Conservation (phyloP, 2,797 vertebrate genomes). For the Sandelia bainsii region DNA sequence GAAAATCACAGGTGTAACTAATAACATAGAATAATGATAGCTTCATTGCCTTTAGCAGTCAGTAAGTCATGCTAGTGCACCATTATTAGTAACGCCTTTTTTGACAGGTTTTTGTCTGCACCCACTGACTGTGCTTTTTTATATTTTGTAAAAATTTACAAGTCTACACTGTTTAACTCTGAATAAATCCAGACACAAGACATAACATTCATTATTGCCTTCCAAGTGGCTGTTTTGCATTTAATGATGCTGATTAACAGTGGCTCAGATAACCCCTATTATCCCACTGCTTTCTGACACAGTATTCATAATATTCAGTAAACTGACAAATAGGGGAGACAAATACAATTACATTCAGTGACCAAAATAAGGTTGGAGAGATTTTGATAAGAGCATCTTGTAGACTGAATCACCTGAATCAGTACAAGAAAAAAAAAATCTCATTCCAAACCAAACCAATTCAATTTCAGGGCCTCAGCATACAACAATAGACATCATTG, state of each 20-base stretch:
- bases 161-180: neutral
- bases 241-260: slow-evolving; percentile 9
- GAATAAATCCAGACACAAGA: slow-evolving; percentile 13
- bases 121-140: neutral
- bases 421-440: neutral
- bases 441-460: slow-evolving; percentile 9
- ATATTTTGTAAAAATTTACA: neutral
- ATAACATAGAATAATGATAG: slow-evolving; percentile 45
- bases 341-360: neutral
- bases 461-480: slow-evolving; percentile 12
- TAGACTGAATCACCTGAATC: slow-evolving; percentile 11
- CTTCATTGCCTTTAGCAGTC: slow-evolving; percentile 36
- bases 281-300: slow-evolving; percentile 13
- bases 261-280: slow-evolving; percentile 18
- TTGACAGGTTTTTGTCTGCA: slow-evolving; percentile 23
- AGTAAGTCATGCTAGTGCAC: slow-evolving; percentile 26
- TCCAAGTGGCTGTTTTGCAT: slow-evolving; percentile 13
- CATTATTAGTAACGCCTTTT: slow-evolving; percentile 38
- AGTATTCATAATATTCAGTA: slow-evolving; percentile 17
- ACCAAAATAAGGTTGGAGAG: slow-evolving; percentile 4
- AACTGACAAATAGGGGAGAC: slow-evolving; percentile 12
- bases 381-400: slow-evolving; percentile 6
- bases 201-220: neutral
- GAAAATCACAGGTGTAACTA: slow-evolving; percentile 51
- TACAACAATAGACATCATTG: slow-evolving; percentile 25